Conservation (phyloP, 2,797 vertebrate species). For the Onychomys arenicola region DNA sequence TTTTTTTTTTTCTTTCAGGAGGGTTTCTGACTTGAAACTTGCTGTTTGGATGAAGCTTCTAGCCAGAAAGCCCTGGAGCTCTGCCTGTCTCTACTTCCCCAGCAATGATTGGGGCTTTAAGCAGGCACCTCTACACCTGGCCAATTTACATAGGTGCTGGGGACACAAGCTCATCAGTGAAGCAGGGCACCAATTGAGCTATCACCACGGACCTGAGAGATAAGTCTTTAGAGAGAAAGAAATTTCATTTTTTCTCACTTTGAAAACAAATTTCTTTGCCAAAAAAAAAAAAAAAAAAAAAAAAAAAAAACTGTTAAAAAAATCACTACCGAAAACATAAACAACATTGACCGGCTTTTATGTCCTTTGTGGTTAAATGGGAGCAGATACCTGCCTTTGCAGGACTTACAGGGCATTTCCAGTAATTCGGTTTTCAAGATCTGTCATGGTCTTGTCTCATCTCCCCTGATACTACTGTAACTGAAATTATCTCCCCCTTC, state of each 20-base stretch:
- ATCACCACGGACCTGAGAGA: neutral
- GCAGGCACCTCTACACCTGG: neutral
- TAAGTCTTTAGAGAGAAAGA: neutral
- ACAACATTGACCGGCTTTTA: neutral
- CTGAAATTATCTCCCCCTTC: slow-evolving; percentile 61
- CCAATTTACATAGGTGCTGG: neutral
- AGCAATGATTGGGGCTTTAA: neutral
- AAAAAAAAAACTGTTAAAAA: neutral
- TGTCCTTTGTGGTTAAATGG: neutral
- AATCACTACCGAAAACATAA: neutral
- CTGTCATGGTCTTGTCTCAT: slow-evolving; percentile 29
- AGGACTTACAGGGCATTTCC: neutral
- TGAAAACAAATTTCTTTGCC: slow-evolving; percentile 10
- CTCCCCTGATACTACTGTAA: slow-evolving; percentile 29
- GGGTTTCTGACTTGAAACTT: neutral
- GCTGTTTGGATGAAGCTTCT: neutral
- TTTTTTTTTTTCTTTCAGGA: neutral
- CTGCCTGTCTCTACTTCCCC: neutral
- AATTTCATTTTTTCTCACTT: neutral
- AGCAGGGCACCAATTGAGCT: too few relatives aligned
- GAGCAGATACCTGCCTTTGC: neutral
- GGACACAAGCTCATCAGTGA: neutral
- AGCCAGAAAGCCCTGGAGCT: neutral
- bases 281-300: neutral
- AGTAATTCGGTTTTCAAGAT: slow-evolving; percentile 7